Base-by-base conservation (phyloP, 2,797 vertebrate genomes). In the Picus viridis region DNA sequence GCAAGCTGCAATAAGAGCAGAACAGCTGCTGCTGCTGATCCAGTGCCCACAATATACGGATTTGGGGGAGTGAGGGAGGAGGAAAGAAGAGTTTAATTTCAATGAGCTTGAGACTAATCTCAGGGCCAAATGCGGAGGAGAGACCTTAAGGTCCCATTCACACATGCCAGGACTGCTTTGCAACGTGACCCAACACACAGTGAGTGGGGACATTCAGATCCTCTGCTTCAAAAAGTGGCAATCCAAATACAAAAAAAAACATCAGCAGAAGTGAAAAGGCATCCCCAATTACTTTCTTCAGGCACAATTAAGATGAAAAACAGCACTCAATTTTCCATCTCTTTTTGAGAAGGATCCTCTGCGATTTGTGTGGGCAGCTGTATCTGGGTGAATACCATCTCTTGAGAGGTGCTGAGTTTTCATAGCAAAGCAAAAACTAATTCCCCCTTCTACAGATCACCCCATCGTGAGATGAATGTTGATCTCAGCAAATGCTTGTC, bases 101-200 rank as follows among this genome's bases (percentile, higher is more conserved):
- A 73, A 5, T 34, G 22, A 58, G 9, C 5, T 63, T 69, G 49
- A 84, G 16, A 69, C 5, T 41, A 62, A n/a, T 69, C 62, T 70
- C 22, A 68, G n/a, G 61, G 4, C 49, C 39, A 13, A 86, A 82
- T 34, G 27, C 11, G 0, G 1, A 74, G 43, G 34, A 73, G 73
- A 93, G 24, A 56, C 8, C 12, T 34, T 56, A 19, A 45, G 26
- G 49, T 49, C 39, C 47, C 45, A 43, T 14, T 84, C 32, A 39
- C 57, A 86, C 2, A 6, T 4, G 19, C 6, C 2, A 1, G 49
- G 32, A 45, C 49, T 32, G 36, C 39, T 81, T 56, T 78, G 61
- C n/a, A 67, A 36, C 0, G 0, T 7, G 16, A 64, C 8, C 15
- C 17, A 29, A 32, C 3, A 6, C 7, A 17, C 27, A 59, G 1